phyloP scores from a whole-genome alignment of 2,888 invertebrate species.

The Leucania comma region DNA sequence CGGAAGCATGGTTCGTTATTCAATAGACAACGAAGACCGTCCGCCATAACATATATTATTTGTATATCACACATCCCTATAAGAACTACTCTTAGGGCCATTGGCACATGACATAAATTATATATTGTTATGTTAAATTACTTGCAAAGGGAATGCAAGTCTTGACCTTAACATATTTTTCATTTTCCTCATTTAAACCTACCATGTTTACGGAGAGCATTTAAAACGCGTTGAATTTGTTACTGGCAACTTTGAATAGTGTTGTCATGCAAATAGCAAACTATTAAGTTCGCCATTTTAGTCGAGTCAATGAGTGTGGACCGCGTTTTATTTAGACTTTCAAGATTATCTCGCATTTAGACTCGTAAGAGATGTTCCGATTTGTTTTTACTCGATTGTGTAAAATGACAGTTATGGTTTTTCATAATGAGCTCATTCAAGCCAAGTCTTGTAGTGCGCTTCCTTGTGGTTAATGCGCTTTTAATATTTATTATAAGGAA shows the following conservation, averaged over 20 bases:
- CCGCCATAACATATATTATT: neutral
- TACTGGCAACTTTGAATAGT: slow-evolving; percentile 59
- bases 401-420: slow-evolving; percentile 57
- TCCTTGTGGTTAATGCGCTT: slow-evolving; percentile 42
- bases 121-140: slow-evolving; percentile 33
- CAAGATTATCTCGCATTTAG: slow-evolving; percentile 51
- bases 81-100: neutral
- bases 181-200: slow-evolving; percentile 41
- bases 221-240: slow-evolving; percentile 55
- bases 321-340: slow-evolving; percentile 49
- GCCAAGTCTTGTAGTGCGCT: slow-evolving; percentile 25
- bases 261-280: slow-evolving; percentile 67
- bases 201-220: slow-evolving; percentile 52
- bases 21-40: neutral
- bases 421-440: slow-evolving; percentile 55
- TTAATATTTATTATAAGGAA: slow-evolving; percentile 56
- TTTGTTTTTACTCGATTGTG: slow-evolving; percentile 62
- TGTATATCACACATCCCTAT: neutral
- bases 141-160: slow-evolving; percentile 2
- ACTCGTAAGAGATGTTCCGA: slow-evolving; percentile 46
- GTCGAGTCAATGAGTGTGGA: slow-evolving; percentile 62
- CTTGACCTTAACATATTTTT: slow-evolving; percentile 60
- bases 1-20: neutral
- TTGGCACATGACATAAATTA: slow-evolving; percentile 34
- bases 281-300: slow-evolving; percentile 65